Percentiles rank a stretch among this genome's conserved stretches.
Conservation (phyloP, 2,113 vertebrate genomes). For the Pangasianodon gigas region DNA sequence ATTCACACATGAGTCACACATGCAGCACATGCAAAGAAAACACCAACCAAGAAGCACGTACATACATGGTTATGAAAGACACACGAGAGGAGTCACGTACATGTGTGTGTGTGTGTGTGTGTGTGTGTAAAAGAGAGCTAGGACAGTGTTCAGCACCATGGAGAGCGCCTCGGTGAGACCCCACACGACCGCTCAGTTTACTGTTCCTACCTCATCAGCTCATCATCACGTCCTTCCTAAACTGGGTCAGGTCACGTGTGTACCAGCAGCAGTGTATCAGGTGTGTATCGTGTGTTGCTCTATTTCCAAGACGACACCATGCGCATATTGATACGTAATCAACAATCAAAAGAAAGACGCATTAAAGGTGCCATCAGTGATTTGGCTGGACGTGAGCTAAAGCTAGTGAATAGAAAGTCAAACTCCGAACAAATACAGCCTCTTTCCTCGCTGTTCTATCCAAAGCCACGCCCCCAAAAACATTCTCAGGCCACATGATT, state of each 20-base stretch:
- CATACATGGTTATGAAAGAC: neutral
- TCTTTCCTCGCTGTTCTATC: neutral
- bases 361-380: neutral
- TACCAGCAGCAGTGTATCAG: neutral
- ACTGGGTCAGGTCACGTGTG: neutral
- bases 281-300: neutral
- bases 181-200: neutral
- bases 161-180: conserved; percentile 16
- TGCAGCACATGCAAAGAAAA: no score
- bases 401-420: neutral
- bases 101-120: neutral
- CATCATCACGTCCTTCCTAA: neutral
- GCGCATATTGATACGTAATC: neutral
- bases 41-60: neutral
- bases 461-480: neutral
- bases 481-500: neutral
- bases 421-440: neutral
- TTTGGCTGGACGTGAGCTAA: neutral
- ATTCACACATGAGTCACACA: neutral
- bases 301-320: neutral
- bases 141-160: conserved; percentile 44
- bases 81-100: neutral
- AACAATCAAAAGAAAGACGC: neutral
- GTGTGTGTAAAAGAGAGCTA: neutral
- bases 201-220: neutral